Conservation (phyloP, 2,888 invertebrate genomes). For the Venustoraphidia nigricollis region DNA sequence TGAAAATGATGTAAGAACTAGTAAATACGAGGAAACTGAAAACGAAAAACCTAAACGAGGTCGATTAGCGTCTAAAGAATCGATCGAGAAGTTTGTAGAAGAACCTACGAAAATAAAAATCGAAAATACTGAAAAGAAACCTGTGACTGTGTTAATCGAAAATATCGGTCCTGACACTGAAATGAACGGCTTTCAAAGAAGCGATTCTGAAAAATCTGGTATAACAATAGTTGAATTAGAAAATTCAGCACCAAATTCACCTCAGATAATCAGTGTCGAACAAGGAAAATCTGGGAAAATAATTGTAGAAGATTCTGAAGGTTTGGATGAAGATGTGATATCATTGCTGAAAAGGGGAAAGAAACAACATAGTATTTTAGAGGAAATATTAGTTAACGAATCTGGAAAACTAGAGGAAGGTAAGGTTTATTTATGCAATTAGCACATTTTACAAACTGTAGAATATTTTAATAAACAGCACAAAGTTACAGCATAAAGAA, state of each 20-base stretch:
- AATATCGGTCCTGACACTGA: slow-evolving; percentile 8
- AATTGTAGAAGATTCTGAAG: slow-evolving; percentile 31
- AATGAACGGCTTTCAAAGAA: slow-evolving; percentile 3
- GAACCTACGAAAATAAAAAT: slow-evolving; percentile 2
- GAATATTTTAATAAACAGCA: background rate
- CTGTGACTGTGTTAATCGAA: slow-evolving; percentile 1
- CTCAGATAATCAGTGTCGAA: slow-evolving; percentile 6
- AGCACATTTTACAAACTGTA: no score
- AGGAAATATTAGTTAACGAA: slow-evolving; percentile 49
- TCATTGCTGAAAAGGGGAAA: slow-evolving; percentile 46
- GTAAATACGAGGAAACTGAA: no score
- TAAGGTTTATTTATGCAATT: slow-evolving; percentile 14
- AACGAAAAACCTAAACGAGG: no score
- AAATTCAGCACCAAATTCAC: slow-evolving; percentile 4
- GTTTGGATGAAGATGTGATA: slow-evolving; percentile 42
- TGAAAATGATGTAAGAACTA: no score
- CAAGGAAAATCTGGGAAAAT: background rate
- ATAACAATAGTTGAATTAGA: slow-evolving; percentile 10
- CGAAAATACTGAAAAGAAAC: slow-evolving; percentile 5
- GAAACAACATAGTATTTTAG: slow-evolving; percentile 52
- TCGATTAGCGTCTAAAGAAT: no score
- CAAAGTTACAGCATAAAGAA: background rate
- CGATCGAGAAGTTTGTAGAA: no score
- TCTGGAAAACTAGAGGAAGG: slow-evolving; percentile 18
- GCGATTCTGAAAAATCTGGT: slow-evolving; percentile 8